Base-by-base conservation (phyloP, 2,797 vertebrate genomes). In the Centroberyx gerrardi region DNA sequence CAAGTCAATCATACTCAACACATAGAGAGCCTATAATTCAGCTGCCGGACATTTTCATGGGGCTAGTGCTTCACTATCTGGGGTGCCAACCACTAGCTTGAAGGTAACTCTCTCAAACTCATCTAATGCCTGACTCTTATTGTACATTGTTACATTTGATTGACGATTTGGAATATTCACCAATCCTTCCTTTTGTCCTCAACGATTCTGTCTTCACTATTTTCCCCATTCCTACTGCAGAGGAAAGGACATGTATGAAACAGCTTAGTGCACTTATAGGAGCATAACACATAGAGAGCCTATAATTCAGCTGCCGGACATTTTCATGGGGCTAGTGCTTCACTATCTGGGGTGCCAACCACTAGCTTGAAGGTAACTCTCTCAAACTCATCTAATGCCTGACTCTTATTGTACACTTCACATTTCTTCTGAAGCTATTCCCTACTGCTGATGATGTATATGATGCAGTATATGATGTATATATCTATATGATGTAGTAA, bases 1-100 rank as follows among this genome's bases (percentile, higher is more conserved):
- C 61, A 51, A 49, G 1, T 36, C 4, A 60, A 40, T 22, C 36
- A 12, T 18, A 60, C 4, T 60, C 58, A 40, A 38, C 22, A 42
- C 8, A 22, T 2, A n/a, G 22, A 36, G 8, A 60, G 54, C 13
- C n/a, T 33, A n/a, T 65, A 28, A 71, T 76, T 76, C 33, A 60
- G 17, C 13, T 10, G 3, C 2, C 1, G 18, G 17, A 36, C 27
- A 22, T 40, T 62, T 55, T 31, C 2, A 10, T 1, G 31, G 18
- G 40, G 27, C 36, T 40, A 54, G 62, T n/a, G 44, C 31, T 42
- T 62, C 52, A 42, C 48, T 14, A 44, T 13, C 12, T 0, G 12
- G 3, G 13, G 13, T 44, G 38, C 38, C 27, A 13, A 44, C 18
- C n/a, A 28, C 59, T 18, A 62, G 40, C 59, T 27, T 27, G 53